A percentile compares a stretch with the other conserved stretches of the same genome.
Conservation (phyloP, 2,888 invertebrate species). For the Asteroscopus sphinx region DNA sequence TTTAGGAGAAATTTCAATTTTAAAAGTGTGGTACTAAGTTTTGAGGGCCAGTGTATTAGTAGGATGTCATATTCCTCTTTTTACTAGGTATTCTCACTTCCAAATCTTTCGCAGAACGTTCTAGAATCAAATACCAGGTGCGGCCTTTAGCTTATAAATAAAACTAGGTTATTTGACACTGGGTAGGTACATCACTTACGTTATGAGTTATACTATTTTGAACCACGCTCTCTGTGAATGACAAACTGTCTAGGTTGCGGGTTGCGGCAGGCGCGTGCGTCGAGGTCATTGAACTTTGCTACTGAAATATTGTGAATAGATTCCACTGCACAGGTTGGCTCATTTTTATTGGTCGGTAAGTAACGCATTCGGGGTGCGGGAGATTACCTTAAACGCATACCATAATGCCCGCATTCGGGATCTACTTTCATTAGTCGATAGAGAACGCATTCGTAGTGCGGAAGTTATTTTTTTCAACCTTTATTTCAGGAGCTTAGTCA, state of each 20-base stretch:
- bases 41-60: too few species aligned
- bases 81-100: neutral
- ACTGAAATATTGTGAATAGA: neutral
- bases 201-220: conserved; percentile 23
- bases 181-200: conserved; percentile 5
- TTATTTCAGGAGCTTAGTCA: too few species aligned
- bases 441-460: too few species aligned
- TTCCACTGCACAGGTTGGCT: too few species aligned
- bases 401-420: too few species aligned
- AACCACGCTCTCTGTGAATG: conserved; percentile 46
- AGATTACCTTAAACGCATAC: too few species aligned
- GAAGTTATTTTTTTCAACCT: too few species aligned
- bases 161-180: conserved; percentile 5
- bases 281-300: conserved; percentile 27
- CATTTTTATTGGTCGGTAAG: too few species aligned
- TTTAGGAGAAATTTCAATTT: too few species aligned
- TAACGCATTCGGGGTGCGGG: too few species aligned
- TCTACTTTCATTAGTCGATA: too few species aligned
- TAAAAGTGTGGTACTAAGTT: too few species aligned
- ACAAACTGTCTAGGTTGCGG: conserved; percentile 30
- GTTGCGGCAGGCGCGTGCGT: conserved; percentile 2
- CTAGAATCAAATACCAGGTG: conserved; percentile 7
- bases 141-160: conserved; percentile 20
- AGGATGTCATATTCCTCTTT: neutral
- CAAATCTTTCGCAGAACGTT: neutral